A percentile compares a stretch with the other conserved stretches of the same genome.
phyloP scores from a whole-genome alignment of 2,888 invertebrate genomes.

The Dynastes maya region DNA sequence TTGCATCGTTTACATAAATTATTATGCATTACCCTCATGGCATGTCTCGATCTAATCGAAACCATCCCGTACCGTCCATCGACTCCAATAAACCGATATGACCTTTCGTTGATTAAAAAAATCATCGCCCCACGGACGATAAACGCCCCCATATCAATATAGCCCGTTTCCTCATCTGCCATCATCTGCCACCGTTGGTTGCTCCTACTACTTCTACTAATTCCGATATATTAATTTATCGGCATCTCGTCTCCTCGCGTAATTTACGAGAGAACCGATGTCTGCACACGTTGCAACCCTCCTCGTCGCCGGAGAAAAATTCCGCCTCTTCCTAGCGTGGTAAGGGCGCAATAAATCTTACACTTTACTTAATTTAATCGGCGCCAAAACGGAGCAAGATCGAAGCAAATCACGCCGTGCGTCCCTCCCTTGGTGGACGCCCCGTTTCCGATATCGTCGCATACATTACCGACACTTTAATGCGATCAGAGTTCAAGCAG shows the following conservation, averaged over 20 bases:
- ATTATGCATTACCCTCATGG: slow-evolving; percentile 16
- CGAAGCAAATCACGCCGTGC: slow-evolving; percentile 49
- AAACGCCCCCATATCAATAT: slow-evolving; percentile 21
- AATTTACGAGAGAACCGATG: slow-evolving; percentile 11
- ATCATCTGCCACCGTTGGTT: neutral
- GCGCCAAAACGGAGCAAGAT: slow-evolving; percentile 48
- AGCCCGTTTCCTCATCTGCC: slow-evolving; percentile 9
- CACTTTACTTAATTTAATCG: slow-evolving; percentile 56
- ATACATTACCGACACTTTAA: slow-evolving; percentile 60
- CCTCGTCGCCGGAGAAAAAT: slow-evolving; percentile 28
- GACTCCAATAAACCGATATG: slow-evolving; percentile 23
- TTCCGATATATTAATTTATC: slow-evolving; percentile 46
- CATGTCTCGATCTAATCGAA: neutral
- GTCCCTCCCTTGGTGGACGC: slow-evolving; percentile 15
- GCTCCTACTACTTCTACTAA: slow-evolving; percentile 14
- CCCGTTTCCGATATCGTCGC: slow-evolving; percentile 47
- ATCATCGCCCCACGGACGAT: slow-evolving; percentile 10
- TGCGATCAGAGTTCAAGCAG: slow-evolving; percentile 59
- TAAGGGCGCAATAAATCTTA: slow-evolving; percentile 54
- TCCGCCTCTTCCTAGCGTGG: neutral
- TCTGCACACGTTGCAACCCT: slow-evolving; percentile 34
- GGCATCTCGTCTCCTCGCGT: slow-evolving; percentile 5
- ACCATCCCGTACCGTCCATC: neutral
- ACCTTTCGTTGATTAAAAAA: slow-evolving; percentile 39
- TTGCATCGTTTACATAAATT: neutral